Percentiles rank a stretch among this genome's conserved stretches.
Evolutionary conservation across 53 echinoderm and acorn worm genomes (phyloP).

Genomic region (Temnopleurus reevesii): DNA sequence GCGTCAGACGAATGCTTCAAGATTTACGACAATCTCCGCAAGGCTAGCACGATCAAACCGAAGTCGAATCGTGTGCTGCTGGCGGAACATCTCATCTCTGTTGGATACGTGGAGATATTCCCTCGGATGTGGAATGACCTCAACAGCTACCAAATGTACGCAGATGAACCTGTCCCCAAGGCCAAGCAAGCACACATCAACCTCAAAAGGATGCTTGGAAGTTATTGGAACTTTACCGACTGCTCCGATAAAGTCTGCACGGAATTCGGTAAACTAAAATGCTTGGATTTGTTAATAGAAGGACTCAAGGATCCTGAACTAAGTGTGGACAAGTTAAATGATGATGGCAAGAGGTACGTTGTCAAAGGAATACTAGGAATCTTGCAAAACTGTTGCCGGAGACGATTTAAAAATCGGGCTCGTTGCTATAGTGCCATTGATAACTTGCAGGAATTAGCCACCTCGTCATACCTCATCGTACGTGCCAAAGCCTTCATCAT

Average conservation of each 20-base stretch:
- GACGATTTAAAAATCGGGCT: constrained; percentile 55
- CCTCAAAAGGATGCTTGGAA: constrained; percentile 70
- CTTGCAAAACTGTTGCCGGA: constrained; percentile 75
- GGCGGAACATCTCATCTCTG: constrained; percentile 40
- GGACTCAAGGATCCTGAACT: constrained; percentile 69
- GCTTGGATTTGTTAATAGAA: constrained; percentile 61
- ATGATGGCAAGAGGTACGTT: constrained; percentile 65
- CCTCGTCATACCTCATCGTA: constrained; percentile 67
- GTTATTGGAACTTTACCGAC: constrained; percentile 94
- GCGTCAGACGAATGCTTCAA: constrained; percentile 71
- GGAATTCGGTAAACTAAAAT: constrained; percentile 63
- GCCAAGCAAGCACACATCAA: constrained; percentile 74
- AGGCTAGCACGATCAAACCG: constrained; percentile 50
- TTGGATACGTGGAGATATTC: constrained; percentile 66
- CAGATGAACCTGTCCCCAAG: constrained; percentile 31
- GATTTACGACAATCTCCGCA: constrained; percentile 51
- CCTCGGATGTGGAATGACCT: constrained; percentile 57
- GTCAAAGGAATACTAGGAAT: constrained; percentile 84
- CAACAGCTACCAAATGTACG: constrained; percentile 63
- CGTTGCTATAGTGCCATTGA: constrained; percentile 69
- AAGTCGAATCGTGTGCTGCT: constrained; percentile 61
- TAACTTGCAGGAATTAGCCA: constrained; percentile 55
- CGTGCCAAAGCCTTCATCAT: constrained; percentile 76
- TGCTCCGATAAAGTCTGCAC: constrained; percentile 63
- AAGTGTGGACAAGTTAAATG: constrained; percentile 51